Evolutionary conservation across 2,888 invertebrate species (phyloP).

Genomic region (Dichetophora obliterata): DNA sequence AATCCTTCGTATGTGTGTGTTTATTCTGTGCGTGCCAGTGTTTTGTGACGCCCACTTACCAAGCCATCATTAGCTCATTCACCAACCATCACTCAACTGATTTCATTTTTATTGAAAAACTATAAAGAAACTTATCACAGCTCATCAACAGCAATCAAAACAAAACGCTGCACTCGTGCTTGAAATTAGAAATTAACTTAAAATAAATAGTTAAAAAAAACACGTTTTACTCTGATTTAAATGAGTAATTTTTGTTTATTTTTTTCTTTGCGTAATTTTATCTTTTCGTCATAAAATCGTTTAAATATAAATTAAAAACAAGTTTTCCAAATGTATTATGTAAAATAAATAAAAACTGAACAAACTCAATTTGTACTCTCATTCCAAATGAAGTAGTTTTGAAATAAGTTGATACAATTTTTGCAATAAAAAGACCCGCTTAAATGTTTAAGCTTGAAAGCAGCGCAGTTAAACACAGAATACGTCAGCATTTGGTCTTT

Average conservation of each 20-base stretch:
- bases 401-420: not conserved
- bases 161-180: not conserved
- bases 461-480: not conserved
- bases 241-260: slow-evolving; percentile 1
- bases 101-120: not conserved
- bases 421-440: not conserved
- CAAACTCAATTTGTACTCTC: not conserved
- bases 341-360: not conserved
- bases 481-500: not conserved
- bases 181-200: slow-evolving; percentile 17
- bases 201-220: not conserved
- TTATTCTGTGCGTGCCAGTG: not conserved
- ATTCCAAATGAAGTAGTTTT: slow-evolving; percentile 13
- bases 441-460: not conserved
- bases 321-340: slow-evolving; percentile 20
- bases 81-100: not conserved
- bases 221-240: not conserved
- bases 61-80: not conserved
- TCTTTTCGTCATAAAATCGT: not conserved
- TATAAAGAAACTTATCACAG: not conserved
- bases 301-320: slow-evolving; percentile 7
- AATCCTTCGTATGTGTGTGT: not conserved
- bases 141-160: slow-evolving; percentile 1
- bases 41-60: not conserved
- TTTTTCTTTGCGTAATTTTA: not conserved